Conservation (phyloP, 2,113 vertebrate genomes). For the Chamaea fasciata region DNA sequence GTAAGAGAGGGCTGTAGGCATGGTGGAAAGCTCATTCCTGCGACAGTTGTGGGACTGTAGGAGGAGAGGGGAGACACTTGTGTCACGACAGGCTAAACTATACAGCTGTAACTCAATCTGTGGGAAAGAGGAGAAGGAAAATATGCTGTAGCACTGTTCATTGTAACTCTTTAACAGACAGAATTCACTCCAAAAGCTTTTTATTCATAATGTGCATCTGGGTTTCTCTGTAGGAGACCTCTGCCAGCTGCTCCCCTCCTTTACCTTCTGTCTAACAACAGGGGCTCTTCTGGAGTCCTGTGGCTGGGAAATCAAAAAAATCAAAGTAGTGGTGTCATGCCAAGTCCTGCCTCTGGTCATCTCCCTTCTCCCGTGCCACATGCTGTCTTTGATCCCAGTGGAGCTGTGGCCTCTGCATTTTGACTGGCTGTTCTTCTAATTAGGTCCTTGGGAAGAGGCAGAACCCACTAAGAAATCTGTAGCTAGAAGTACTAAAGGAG, state of each 20-base stretch:
- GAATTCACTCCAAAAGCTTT: background rate
- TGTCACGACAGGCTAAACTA: background rate
- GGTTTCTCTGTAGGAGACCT: background rate
- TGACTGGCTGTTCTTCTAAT: background rate
- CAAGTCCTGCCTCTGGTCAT: background rate
- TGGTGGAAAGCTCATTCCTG: background rate
- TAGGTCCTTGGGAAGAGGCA: background rate
- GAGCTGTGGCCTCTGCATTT: background rate
- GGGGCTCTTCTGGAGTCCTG: background rate
- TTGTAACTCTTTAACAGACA: background rate
- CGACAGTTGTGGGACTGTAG: background rate
- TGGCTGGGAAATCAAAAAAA: background rate
- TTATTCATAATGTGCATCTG: background rate
- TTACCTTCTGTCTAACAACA: background rate
- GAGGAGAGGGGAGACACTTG: background rate
- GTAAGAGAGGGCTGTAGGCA: background rate
- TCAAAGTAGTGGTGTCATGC: background rate
- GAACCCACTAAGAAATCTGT: background rate
- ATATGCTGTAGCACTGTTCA: background rate
- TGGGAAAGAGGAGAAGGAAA: background rate
- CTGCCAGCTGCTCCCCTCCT: background rate
- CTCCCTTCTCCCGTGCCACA: background rate
- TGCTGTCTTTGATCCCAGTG: background rate
- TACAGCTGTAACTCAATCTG: background rate
- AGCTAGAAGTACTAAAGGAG: background rate